Conservation (phyloP, 2,797 vertebrate genomes). For the Sebastes minor region DNA sequence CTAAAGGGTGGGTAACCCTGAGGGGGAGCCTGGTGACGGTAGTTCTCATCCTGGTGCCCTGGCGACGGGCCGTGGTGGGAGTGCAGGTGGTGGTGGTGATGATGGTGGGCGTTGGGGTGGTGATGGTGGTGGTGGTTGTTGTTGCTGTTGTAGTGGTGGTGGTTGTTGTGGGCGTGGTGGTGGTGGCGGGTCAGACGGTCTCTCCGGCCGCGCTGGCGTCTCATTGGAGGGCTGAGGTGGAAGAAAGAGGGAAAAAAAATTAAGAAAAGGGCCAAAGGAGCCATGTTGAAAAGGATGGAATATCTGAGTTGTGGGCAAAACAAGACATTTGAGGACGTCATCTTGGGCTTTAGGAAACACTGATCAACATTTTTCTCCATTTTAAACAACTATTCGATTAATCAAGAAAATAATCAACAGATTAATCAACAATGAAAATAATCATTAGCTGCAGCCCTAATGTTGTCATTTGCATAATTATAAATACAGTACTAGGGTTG, state of each 20-base stretch:
- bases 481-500: not conserved
- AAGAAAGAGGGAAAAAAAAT: constrained; percentile 6
- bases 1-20: constrained; percentile 84
- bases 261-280: not conserved
- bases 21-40: constrained; percentile 83
- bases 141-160: constrained; percentile 39
- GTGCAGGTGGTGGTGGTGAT: constrained; percentile 72
- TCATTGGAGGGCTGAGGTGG: constrained; percentile 90
- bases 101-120: constrained; percentile 66
- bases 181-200: constrained; percentile 90
- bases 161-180: constrained; percentile 63
- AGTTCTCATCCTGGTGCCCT: constrained; percentile 94
- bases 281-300: too few species aligned
- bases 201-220: constrained; percentile 90
- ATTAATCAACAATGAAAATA: too few species aligned
- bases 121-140: constrained; percentile 54
- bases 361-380: too few species aligned
- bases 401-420: too few species aligned
- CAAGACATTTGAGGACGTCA: too few species aligned
- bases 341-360: too few species aligned
- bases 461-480: not conserved
- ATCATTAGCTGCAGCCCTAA: too few species aligned
- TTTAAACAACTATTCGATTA: too few species aligned
- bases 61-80: constrained; percentile 67
- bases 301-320: too few species aligned